These are phyloP conservation scores for Carlito syrichta DNA, from an alignment of 2,113 vertebrate species.

Conservation along the genomic window DNA sequence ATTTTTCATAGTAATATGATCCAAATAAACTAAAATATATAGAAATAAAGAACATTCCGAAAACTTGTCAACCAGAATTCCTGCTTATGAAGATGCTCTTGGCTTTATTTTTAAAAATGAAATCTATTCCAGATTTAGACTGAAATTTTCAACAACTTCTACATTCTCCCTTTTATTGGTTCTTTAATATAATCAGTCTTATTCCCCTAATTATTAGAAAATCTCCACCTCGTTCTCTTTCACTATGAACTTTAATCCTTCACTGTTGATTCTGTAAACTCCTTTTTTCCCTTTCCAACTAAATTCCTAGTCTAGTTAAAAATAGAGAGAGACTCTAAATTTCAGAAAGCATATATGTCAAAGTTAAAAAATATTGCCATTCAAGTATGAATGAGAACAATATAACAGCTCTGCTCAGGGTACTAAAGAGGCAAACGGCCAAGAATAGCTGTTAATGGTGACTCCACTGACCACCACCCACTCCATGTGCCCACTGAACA, in stretches of 20 bases:
- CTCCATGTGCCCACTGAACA: not conserved
- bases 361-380: not conserved
- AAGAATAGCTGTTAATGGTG: not conserved
- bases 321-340: not conserved
- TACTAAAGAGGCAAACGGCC: not conserved
- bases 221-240: not conserved
- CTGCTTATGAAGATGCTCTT: not conserved
- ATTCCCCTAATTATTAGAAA: not conserved
- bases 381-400: not conserved
- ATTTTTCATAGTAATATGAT: not conserved
- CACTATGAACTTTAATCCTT: not conserved
- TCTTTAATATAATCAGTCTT: not conserved
- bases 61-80: not conserved
- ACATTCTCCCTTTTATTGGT: not conserved
- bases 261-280: not conserved
- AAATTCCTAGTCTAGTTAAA: not conserved
- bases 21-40: not conserved
- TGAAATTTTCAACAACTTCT: not conserved
- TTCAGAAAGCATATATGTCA: not conserved
- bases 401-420: not conserved
- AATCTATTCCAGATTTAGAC: not conserved
- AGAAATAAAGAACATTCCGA: not conserved
- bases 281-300: not conserved
- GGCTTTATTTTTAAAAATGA: not conserved
- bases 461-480: not conserved